Base-by-base conservation (phyloP, 2,888 invertebrate species). In the Hirtodrosophila duncani region DNA sequence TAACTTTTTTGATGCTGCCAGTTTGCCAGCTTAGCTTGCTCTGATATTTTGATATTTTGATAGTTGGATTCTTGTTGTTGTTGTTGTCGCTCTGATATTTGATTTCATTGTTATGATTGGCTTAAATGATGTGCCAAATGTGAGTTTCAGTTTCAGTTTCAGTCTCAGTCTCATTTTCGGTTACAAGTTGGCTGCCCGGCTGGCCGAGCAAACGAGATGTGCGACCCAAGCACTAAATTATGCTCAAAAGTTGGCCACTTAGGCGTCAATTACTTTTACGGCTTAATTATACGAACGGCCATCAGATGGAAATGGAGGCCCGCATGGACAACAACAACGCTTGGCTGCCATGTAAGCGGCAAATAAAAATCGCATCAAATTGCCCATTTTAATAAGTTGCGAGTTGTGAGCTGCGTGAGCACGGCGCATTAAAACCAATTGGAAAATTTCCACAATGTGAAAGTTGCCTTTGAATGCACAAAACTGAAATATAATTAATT, bases 21-120 rank as follows among this genome's bases (percentile, higher is more conserved):
- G 34, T 17, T 6, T 33, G 20, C 29, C 3, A 38, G 23, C 68
- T 51, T 29, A 27, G 29, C 21, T 49, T 30, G 37, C 23, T n/a
- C 17, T 13, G n/a, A 37, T n/a, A n/a, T n/a, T n/a, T 18, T 16
- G 7, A 11, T 21, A 9, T 17, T 24, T 30, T 30, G 33, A 43
- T 69, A 64, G 66, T 49, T n/a, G n/a, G n/a, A n/a, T n/a, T n/a
- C n/a, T n/a, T n/a, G n/a, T n/a, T n/a, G n/a, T 49, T 37, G 49
- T 48, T 41, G 37, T 27, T 42, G 26, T 18, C 39, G 9, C 38
- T 24, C 29, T 39, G 79, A 81, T 71, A 67, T 81, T 79, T 67
- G 80, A 81, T 74, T 74, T 74, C 81, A 74, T 81, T 70, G 67
- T 62, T 67, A 62, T 67, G 80, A 75, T 74, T 79, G 67, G 57